These are phyloP conservation scores for Pseudomyrmex gracilis DNA, from an alignment of 1,140 invertebrate species.

Conservation along the genomic window DNA sequence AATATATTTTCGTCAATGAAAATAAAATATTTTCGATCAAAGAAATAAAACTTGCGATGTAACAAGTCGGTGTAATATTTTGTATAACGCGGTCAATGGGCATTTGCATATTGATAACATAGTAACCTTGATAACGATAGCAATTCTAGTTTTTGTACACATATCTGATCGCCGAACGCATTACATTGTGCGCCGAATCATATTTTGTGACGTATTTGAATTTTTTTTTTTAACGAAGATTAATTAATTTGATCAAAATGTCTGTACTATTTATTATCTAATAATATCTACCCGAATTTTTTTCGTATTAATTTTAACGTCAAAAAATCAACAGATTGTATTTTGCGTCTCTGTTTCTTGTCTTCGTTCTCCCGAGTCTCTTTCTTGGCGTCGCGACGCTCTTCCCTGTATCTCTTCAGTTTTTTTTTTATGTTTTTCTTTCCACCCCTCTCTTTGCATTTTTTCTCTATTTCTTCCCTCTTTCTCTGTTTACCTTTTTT, in stretches of 20 bases:
- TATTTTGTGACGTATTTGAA: too few species aligned
- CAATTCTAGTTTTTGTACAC: neutral
- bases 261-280: too few species aligned
- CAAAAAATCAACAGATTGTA: too few species aligned
- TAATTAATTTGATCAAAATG: too few species aligned
- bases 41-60: neutral
- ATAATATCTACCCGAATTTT: too few species aligned
- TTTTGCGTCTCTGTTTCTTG: neutral
- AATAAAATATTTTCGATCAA: neutral
- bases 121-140: constrained; percentile 51
- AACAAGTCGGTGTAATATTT: neutral
- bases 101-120: constrained; percentile 30
- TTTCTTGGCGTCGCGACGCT: neutral
- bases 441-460: neutral
- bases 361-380: neutral
- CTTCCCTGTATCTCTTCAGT: neutral
- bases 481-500: neutral
- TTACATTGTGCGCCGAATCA: neutral
- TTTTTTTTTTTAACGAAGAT: too few species aligned
- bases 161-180: neutral
- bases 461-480: neutral
- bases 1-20: neutral
- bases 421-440: neutral
- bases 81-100: neutral
- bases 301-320: too few species aligned